Evolutionary conservation across 2,113 vertebrate genomes (phyloP), one percentile per base, ranked within the genome.

Genomic region (Kryptolebias marmoratus): DNA sequence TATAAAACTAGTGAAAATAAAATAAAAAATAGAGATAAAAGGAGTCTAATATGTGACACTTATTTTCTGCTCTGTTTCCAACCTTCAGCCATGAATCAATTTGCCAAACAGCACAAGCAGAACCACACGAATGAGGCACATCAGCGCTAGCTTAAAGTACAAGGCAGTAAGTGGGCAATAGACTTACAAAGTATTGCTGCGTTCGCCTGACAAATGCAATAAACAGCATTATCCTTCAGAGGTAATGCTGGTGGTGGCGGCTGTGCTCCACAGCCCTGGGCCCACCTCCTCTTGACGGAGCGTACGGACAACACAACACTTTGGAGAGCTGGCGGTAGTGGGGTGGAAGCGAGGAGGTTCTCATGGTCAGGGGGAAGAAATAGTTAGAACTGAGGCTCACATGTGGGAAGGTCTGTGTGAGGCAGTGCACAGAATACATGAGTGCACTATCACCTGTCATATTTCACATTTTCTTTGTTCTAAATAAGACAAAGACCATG

Each of bases 161-260:
- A 83, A 78, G 73, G 82, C 87, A 86, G 86, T 93, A 92, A 93
- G 87, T 90, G 90, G 90, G 78, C 91, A 90, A 92, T 91, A 90
- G 90, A 91, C 92, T 92, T 92, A 91, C 90, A 92, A 93, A 91
- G 91, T 88, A 90, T 91, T 87, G 88, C 87, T 71, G 87, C 75
- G 75, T 88, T 84, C 81, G 80, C 88, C 91, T 94, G 93, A 93
- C 93, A 93, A 90, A 92, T 88, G 90, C 90, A 90, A 92, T 94
- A 91, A 93, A 89, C 87, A 88, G 90, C 81, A 91, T 91, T 91
- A 93, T 91, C 90, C 91, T 88, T 92, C 89, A 90, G 91, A 92
- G 82, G 87, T 61, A 64, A 81, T 69, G 79, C 83, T 71, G 88
- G 63, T 85, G 79, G 77, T 74, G 85, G 87, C 77, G 78, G 86